Evolutionary conservation across 2,888 invertebrate genomes (phyloP).

Genomic region (Cylindroiulus punctatus): DNA sequence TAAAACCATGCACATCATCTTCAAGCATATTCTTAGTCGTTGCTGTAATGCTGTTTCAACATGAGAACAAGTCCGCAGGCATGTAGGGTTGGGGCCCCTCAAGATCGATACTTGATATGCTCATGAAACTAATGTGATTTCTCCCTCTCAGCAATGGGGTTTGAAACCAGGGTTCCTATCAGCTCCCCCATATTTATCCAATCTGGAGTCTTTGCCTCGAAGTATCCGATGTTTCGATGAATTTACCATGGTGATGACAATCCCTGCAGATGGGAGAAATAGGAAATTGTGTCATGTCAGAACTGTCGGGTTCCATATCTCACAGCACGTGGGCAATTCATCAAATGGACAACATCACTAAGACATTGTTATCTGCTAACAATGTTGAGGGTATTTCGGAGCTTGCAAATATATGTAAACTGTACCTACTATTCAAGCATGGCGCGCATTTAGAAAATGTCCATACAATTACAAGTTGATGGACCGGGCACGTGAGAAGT

Average conservation of each 20-base stretch:
- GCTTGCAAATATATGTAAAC: not conserved
- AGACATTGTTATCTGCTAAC: not conserved
- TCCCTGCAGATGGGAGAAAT: not conserved
- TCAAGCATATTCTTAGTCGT: not conserved
- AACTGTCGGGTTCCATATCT: not conserved
- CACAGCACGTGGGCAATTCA: not conserved
- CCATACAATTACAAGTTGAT: not conserved
- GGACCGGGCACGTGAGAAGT: not conserved
- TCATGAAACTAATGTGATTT: constrained; percentile 31
- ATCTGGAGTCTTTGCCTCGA: not conserved
- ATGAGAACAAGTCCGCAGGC: not conserved
- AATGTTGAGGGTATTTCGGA: not conserved
- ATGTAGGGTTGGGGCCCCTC: not conserved
- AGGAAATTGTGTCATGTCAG: not conserved
- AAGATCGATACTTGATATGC: not conserved
- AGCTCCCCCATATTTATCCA: constrained; percentile 1
- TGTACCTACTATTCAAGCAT: too few species aligned
- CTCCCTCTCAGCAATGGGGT: not conserved
- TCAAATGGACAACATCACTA: not conserved
- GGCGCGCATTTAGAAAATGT: too few species aligned
- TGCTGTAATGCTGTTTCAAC: not conserved
- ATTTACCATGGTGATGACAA: constrained; percentile 16
- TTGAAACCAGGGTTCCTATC: not conserved
- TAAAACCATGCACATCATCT: not conserved
- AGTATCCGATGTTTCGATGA: not conserved